A percentile compares a stretch with the other conserved stretches of the same genome.
phyloP scores from a whole-genome alignment of 2,888 invertebrate species.

The Drosophila silvestris region DNA sequence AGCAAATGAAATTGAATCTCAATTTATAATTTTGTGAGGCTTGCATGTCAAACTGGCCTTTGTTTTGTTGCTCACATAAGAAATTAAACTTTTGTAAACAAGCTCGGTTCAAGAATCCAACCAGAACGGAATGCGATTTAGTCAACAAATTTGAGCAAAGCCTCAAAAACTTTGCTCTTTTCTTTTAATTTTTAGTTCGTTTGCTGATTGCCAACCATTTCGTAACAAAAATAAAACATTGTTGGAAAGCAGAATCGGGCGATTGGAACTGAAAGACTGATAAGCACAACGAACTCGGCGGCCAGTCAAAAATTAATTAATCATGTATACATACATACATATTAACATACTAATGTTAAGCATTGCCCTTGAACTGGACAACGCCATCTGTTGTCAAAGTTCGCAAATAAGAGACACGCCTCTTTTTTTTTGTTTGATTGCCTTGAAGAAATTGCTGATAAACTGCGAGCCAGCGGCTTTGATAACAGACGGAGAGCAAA shows the following conservation, averaged over 20 bases:
- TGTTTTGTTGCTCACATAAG: neutral
- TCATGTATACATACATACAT: conserved; percentile 8
- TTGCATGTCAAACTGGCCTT: neutral
- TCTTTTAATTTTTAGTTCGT: conserved; percentile 8
- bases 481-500: conserved; percentile 25
- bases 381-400: conserved; percentile 37
- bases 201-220: conserved; percentile 58
- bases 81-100: conserved; percentile 13
- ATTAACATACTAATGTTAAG: conserved; percentile 1
- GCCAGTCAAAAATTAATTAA: conserved; percentile 13
- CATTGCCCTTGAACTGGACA: conserved; percentile 39
- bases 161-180: conserved; percentile 40
- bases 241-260: conserved; percentile 23
- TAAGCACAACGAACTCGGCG: conserved; percentile 43
- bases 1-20: neutral
- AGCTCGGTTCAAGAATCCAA: conserved; percentile 37
- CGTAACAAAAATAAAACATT: conserved; percentile 62
- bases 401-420: conserved; percentile 38
- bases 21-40: neutral
- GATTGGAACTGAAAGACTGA: conserved; percentile 34
- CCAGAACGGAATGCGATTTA: conserved; percentile 31
- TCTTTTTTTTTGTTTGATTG: conserved; percentile 35
- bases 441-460: conserved; percentile 21
- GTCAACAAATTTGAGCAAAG: conserved; percentile 28
- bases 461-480: conserved; percentile 9